Evolutionary conservation across 1,140 invertebrate genomes (phyloP).

Genomic region (Venustaconcha ellipsiformis): DNA sequence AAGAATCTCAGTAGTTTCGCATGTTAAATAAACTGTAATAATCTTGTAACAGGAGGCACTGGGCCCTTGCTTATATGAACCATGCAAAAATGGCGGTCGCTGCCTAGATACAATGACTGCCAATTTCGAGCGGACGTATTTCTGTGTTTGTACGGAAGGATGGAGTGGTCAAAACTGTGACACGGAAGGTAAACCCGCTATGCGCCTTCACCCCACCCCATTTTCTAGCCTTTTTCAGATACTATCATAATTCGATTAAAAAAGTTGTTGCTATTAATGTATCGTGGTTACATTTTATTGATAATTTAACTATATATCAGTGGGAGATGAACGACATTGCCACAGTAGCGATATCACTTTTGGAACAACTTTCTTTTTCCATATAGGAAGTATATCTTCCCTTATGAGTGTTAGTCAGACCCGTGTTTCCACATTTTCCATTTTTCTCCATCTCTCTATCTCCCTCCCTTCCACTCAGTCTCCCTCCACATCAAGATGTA

Average conservation of each 20-base stretch:
- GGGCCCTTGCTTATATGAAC: constrained; percentile 44
- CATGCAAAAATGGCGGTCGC: constrained; percentile 44
- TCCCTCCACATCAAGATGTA: no score
- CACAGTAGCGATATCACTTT: no score
- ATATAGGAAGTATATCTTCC: no score
- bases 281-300: neutral
- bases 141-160: constrained; percentile 48
- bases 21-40: neutral
- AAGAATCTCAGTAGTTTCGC: neutral
- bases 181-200: constrained; percentile 18
- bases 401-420: neutral
- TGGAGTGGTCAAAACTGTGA: constrained; percentile 43
- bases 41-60: constrained; percentile 43
- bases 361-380: no score
- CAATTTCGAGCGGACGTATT: constrained; percentile 24
- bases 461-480: no score
- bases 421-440: neutral
- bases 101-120: constrained; percentile 46
- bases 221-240: neutral
- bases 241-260: neutral
- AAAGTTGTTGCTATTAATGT: neutral
- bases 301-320: neutral
- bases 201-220: neutral
- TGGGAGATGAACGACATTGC: no score
- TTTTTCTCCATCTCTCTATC: neutral